Conservation (phyloP, 2,888 invertebrate species). For the Macrosiphum euphorbiae region DNA sequence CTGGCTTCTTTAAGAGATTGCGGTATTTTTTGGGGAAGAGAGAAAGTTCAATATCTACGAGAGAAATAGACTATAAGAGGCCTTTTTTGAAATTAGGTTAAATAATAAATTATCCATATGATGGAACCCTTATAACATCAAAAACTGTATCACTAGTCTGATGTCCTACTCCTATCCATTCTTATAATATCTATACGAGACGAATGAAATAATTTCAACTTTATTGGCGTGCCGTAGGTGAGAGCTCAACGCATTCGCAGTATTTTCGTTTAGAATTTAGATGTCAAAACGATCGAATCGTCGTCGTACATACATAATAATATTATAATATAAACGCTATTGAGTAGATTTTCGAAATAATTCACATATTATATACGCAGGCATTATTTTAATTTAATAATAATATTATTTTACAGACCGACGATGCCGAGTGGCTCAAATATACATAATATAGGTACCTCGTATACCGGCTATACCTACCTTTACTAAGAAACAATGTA, state of each 20-base stretch:
- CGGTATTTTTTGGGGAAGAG: too few species aligned
- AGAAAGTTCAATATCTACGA: too few species aligned
- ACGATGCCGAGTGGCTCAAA: not conserved
- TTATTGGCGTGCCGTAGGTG: not conserved
- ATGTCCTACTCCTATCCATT: too few species aligned
- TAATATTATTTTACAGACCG: not conserved
- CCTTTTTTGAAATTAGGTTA: too few species aligned
- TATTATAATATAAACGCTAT: not conserved
- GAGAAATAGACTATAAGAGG: too few species aligned
- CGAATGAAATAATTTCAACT: not conserved
- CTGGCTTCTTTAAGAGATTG: too few species aligned
- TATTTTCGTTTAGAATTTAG: not conserved
- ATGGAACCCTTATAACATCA: too few species aligned
- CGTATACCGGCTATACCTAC: not conserved
- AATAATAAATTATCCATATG: too few species aligned
- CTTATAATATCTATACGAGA: not conserved
- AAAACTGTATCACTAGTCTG: too few species aligned
- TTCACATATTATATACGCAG: too few species aligned
- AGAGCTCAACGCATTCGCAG: not conserved
- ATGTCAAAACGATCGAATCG: not conserved
- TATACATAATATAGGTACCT: not conserved
- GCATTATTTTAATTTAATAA: not conserved
- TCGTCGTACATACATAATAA: not conserved
- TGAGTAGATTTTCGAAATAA: not conserved
- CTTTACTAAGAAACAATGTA: not conserved